phyloP scores from a whole-genome alignment of 2,113 vertebrate species.

The Pelobates fuscus region DNA sequence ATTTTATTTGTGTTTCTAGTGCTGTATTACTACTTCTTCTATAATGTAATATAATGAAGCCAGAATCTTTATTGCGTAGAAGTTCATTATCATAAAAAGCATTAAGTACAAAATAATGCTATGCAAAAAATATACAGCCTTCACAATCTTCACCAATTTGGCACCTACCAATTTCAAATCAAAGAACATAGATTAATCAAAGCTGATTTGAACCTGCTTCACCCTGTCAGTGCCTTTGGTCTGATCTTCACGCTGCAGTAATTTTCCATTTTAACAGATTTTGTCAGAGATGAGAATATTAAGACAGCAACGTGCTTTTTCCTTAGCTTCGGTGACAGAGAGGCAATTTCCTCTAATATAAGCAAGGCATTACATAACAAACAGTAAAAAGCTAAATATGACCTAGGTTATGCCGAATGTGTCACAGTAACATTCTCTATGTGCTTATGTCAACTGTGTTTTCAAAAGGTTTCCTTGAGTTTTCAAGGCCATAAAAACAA shows the following conservation, averaged over 20 bases:
- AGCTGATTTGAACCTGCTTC: constrained; percentile 67
- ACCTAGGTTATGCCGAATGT: constrained; percentile 49
- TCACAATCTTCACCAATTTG: constrained; percentile 58
- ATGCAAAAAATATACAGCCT: too few relatives aligned
- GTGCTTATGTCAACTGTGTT: constrained; percentile 10
- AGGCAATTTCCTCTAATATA: constrained; percentile 59
- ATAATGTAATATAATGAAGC: too few relatives aligned
- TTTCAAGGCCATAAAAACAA: constrained; percentile 29
- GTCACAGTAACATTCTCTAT: constrained; percentile 16
- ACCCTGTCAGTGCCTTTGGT: constrained; percentile 64
- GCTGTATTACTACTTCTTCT: not conserved
- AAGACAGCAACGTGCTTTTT: constrained; percentile 62
- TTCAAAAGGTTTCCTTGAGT: constrained; percentile 33
- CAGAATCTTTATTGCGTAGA: too few relatives aligned
- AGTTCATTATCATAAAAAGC: too few relatives aligned
- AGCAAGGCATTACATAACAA: constrained; percentile 53
- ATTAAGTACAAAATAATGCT: not conserved
- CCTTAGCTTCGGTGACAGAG: constrained; percentile 52
- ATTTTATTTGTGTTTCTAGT: not conserved
- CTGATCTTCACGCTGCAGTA: constrained; percentile 71
- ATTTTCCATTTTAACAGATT: constrained; percentile 68
- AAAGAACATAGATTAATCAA: constrained; percentile 78
- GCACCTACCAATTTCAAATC: constrained; percentile 67
- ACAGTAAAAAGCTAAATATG: constrained; percentile 48
- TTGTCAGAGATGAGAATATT: constrained; percentile 64